A percentile compares a stretch with the other conserved stretches of the same genome.
These are phyloP conservation scores for Neocrepidodera transversa DNA, from an alignment of 2,888 invertebrate species.

Conservation along the genomic window DNA sequence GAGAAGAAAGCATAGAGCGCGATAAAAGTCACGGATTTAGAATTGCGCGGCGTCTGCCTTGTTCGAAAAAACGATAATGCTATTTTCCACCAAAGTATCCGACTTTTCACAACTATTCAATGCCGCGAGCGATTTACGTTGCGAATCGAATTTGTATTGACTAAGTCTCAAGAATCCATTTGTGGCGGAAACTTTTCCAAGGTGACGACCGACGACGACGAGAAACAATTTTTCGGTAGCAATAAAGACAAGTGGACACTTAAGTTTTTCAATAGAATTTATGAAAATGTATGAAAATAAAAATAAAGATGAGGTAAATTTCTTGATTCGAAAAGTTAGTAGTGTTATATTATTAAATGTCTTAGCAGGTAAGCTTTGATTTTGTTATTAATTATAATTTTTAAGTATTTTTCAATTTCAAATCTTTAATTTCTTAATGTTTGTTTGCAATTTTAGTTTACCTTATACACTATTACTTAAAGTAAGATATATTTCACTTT, in stretches of 20 bases:
- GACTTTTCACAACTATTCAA: slow-evolving; percentile 8
- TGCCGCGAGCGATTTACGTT: slow-evolving; percentile 6
- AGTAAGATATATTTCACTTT: too few relatives aligned
- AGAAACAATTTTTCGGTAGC: slow-evolving; percentile 1
- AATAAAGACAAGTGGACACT: not conserved
- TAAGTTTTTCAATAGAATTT: too few relatives aligned
- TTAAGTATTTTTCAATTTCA: too few relatives aligned
- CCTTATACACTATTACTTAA: too few relatives aligned
- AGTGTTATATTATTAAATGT: too few relatives aligned
- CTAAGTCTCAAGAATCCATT: slow-evolving; percentile 4
- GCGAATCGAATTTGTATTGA: slow-evolving; percentile 9
- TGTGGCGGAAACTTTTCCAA: slow-evolving; percentile 5
- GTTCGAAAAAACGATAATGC: not conserved
- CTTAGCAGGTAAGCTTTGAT: too few relatives aligned
- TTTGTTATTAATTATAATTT: too few relatives aligned
- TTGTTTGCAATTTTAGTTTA: too few relatives aligned
- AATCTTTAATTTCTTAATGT: too few relatives aligned
- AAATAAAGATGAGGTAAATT: too few relatives aligned
- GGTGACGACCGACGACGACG: not conserved
- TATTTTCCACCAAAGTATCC: slow-evolving; percentile 4
- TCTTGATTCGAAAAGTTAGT: too few relatives aligned
- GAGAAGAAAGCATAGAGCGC: not conserved
- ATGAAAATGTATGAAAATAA: too few relatives aligned
- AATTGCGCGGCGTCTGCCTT: slow-evolving; percentile 6
- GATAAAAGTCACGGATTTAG: not conserved